Base-by-base conservation (phyloP, 2,113 vertebrate species). In the Coregonus clupeaformis region DNA sequence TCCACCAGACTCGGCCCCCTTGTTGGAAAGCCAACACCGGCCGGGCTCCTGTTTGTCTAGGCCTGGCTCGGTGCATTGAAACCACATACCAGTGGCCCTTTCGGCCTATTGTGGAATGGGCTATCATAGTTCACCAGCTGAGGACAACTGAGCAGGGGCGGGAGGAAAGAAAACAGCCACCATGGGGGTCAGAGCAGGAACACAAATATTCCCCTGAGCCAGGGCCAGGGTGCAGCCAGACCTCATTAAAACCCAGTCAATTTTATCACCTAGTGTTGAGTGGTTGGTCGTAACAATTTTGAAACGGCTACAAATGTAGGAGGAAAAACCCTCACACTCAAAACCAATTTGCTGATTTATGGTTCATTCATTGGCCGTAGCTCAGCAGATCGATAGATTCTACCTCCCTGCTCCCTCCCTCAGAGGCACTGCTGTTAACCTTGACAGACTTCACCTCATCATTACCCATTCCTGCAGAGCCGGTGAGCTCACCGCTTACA, bases 11-110 rank as follows among this genome's bases (percentile, higher is more conserved):
- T 30, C 0, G 16, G 65, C 52, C 27, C 73, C 30, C 45, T 12
- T 27, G 27, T 14, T 27, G 4, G 13, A 5, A 16, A 7, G 4
- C 64, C 30, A 3, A 20, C 5, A 6, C 16, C 13, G 22, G 63
- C 80, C 6, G 13, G 25, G 65, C 66, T 73, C 25, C 59, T 27
- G 88, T 88, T 91, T 85, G 75, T 80, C 11, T 80, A 85, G 82
- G 57, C 4, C 1, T 52, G 49, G 49, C 27, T 30, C 68, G n/a
- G 32, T 24, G 71, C 57, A 29, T 47, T 84, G 74, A 87, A 84
- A 86, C 82, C 80, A 84, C 84, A 84, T 68, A 77, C 66, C 85
- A 79, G 82, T 6, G 13, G 81, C 32, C 77, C 81, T 49, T 2
- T 77, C 69, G 71, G 80, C 76, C 74, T 80, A 71, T 75, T 83